phyloP scores from a whole-genome alignment of 2,797 vertebrate genomes.

The Spheniscus humboldti region DNA sequence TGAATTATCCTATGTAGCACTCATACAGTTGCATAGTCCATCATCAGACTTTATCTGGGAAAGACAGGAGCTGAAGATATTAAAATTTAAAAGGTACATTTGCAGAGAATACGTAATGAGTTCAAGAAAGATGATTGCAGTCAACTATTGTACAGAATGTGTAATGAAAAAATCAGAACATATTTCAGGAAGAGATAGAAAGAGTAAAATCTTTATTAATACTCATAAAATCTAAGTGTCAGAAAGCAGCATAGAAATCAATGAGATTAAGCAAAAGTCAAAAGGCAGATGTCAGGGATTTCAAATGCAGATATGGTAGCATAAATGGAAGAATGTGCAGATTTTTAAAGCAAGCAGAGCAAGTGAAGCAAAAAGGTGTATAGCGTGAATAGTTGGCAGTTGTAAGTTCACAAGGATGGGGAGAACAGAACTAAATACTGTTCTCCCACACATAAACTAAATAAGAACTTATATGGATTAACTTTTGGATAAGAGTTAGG shows the following conservation, averaged over 20 bases:
- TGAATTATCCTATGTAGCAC: not conserved
- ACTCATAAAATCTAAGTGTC: constrained; percentile 39
- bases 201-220: constrained; percentile 55
- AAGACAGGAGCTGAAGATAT: constrained; percentile 33
- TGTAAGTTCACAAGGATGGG: not conserved
- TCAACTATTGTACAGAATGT: constrained; percentile 16
- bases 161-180: not conserved
- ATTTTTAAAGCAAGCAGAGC: not conserved
- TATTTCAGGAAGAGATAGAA: constrained; percentile 40
- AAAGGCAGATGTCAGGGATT: constrained; percentile 6
- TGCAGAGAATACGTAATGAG: constrained; percentile 46
- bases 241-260: constrained; percentile 8
- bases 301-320: not conserved
- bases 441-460: not conserved
- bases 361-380: not conserved
- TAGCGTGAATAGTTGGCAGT: not conserved
- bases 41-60: constrained; percentile 10
- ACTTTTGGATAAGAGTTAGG: not conserved
- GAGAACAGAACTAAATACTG: not conserved
- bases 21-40: not conserved
- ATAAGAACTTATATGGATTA: not conserved
- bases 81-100: constrained; percentile 58
- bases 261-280: constrained; percentile 53
- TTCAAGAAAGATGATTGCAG: constrained; percentile 44
- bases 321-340: not conserved